Evolutionary conservation across 2,113 vertebrate genomes (phyloP).

Genomic region (Pomatostomus ruficeps): DNA sequence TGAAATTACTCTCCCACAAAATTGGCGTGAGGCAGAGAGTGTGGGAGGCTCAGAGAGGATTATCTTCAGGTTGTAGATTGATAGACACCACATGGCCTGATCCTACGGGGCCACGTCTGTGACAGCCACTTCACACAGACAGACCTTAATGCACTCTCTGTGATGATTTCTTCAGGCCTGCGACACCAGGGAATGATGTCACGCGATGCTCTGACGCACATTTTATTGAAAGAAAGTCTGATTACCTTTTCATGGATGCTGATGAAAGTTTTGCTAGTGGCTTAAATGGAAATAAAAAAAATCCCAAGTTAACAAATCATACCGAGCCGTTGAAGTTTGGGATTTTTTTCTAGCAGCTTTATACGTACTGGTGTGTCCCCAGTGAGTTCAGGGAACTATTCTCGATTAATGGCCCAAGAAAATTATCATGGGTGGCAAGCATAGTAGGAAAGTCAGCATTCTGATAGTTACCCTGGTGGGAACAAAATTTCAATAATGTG

Average conservation of each 20-base stretch:
- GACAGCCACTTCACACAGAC: neutral
- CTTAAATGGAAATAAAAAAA: neutral
- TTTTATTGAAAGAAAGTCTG: neutral
- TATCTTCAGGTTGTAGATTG: neutral
- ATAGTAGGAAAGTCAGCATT: neutral
- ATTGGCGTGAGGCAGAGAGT: neutral
- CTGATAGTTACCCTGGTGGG: neutral
- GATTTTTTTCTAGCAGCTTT: neutral
- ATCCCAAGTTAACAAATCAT: neutral
- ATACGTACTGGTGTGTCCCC: neutral
- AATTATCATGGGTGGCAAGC: neutral
- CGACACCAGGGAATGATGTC: neutral
- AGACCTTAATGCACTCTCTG: neutral
- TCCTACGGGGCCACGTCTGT: neutral
- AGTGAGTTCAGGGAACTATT: neutral
- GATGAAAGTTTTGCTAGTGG: neutral
- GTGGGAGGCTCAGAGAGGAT: neutral
- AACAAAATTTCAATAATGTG: neutral
- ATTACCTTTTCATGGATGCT: neutral
- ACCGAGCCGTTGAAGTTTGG: neutral
- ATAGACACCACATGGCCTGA: neutral
- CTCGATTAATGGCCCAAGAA: neutral
- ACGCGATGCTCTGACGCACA: neutral
- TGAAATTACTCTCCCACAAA: constrained; percentile 24
- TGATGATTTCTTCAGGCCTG: neutral